These are phyloP conservation scores for Tragulus kanchil DNA, from an alignment of 2,113 vertebrate genomes.

Conservation along the genomic window DNA sequence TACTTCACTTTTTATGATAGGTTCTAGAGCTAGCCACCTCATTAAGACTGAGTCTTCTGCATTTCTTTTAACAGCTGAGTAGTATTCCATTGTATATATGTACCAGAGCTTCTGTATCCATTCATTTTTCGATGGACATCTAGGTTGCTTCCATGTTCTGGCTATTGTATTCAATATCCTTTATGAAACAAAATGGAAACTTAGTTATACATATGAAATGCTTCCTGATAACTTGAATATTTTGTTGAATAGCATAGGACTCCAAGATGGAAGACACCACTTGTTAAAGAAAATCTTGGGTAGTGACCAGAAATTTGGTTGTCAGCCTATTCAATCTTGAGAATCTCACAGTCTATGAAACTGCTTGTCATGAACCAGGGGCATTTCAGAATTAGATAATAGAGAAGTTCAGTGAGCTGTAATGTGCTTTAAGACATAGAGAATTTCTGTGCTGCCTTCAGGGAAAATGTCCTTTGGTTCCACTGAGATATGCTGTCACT, in stretches of 20 bases:
- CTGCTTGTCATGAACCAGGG: constrained; percentile 36
- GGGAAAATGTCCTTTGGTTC: constrained; percentile 46
- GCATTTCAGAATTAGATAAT: constrained; percentile 64
- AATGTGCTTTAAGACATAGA: constrained; percentile 55
- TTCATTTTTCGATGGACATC: too few relatives aligned
- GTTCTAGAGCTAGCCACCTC: too few relatives aligned
- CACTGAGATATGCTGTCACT: constrained; percentile 59
- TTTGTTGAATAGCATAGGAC: neutral
- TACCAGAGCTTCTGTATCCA: too few relatives aligned
- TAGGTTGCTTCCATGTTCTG: too few relatives aligned
- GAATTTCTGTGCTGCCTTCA: constrained; percentile 20
- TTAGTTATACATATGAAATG: neutral
- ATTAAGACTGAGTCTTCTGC: too few relatives aligned
- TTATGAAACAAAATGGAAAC: neutral
- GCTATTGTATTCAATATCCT: neutral
- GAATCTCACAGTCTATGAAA: constrained; percentile 34
- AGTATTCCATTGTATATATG: too few relatives aligned
- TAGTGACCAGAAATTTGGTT: constrained; percentile 34
- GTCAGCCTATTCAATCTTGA: neutral
- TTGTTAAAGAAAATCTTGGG: neutral
- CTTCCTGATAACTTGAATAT: neutral
- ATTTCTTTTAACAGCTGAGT: too few relatives aligned
- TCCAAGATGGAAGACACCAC: neutral
- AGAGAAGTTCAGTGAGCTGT: constrained; percentile 68
- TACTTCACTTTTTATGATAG: too few relatives aligned